These are phyloP conservation scores for Andinoacara biseriatus DNA, from an alignment of 2,113 vertebrate species.

Conservation along the genomic window DNA sequence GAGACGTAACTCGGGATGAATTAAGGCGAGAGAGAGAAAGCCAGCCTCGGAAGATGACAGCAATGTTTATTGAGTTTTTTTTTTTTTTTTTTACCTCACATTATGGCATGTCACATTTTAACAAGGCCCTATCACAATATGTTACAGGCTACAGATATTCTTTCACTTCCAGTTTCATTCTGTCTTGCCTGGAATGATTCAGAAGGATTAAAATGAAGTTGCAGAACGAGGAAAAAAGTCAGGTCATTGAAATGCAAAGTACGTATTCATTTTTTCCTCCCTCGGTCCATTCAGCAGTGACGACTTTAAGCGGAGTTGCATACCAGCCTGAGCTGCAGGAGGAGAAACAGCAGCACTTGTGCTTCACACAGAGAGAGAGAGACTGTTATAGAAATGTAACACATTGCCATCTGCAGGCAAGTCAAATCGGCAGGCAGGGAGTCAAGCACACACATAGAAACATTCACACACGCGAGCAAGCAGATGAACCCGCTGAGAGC, in stretches of 20 bases:
- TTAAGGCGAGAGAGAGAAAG: conserved; percentile 23
- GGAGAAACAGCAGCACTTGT: conserved; percentile 48
- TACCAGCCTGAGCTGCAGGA: conserved; percentile 48
- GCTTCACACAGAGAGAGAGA: conserved; percentile 23
- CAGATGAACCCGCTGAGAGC: conserved; percentile 66
- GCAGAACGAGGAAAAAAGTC: background rate
- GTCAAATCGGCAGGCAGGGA: conserved; percentile 48
- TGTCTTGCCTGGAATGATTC: conserved; percentile 20
- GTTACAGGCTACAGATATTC: conserved; percentile 39
- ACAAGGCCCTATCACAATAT: conserved; percentile 39
- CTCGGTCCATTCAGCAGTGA: conserved; percentile 26
- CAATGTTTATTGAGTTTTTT: conserved; percentile 32
- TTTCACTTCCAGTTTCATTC: conserved; percentile 35
- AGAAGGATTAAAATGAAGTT: conserved; percentile 39
- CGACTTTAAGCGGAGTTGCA: conserved; percentile 50
- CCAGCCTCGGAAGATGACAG: conserved; percentile 22
- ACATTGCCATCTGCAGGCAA: conserved; percentile 77
- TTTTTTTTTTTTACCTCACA: conserved; percentile 3
- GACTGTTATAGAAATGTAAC: conserved; percentile 66
- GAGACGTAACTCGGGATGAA: conserved; percentile 37
- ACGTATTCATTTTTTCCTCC: conserved; percentile 10
- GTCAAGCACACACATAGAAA: conserved; percentile 13
- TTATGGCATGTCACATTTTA: conserved; percentile 50
- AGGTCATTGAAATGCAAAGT: conserved; percentile 58
- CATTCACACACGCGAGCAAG: conserved; percentile 26